A percentile compares a stretch with the other conserved stretches of the same genome.
Conservation (phyloP, 2,888 invertebrate species). For the Conops quadrifasciatus region DNA sequence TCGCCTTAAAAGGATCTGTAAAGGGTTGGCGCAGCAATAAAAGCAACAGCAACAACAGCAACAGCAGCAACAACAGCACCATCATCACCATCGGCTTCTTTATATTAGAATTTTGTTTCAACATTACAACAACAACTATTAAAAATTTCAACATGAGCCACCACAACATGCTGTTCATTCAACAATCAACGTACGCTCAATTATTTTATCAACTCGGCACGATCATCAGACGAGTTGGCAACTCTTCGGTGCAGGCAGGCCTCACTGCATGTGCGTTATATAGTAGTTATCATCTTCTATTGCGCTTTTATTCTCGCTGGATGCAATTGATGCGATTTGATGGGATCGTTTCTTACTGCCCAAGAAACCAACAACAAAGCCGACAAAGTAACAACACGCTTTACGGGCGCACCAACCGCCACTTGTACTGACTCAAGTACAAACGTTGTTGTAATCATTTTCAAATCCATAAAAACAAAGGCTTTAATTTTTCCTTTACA, state of each 20-base stretch:
- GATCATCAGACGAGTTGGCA: slow-evolving; percentile 43
- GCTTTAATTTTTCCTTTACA: slow-evolving; percentile 20
- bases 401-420: neutral
- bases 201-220: slow-evolving; percentile 58
- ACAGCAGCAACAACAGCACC: neutral
- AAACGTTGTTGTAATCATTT: neutral
- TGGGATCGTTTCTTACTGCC: too few relatives aligned
- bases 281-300: neutral
- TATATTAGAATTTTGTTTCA: neutral
- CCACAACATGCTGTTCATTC: too few relatives aligned
- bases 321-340: neutral
- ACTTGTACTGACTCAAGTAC: neutral
- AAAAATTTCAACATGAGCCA: neutral
- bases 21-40: slow-evolving; percentile 37
- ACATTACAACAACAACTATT: neutral
- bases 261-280: neutral
- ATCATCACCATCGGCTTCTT: neutral
- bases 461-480: slow-evolving; percentile 16
- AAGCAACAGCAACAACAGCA: neutral
- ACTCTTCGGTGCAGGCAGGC: too few relatives aligned
- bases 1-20: slow-evolving; percentile 47
- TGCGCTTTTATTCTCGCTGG: neutral
- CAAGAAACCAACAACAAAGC: too few relatives aligned
- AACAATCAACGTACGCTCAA: slow-evolving; percentile 48
- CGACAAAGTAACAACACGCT: neutral